Evolutionary conservation across 2,113 vertebrate genomes (phyloP).

Genomic region (Alligator mississippiensis): DNA sequence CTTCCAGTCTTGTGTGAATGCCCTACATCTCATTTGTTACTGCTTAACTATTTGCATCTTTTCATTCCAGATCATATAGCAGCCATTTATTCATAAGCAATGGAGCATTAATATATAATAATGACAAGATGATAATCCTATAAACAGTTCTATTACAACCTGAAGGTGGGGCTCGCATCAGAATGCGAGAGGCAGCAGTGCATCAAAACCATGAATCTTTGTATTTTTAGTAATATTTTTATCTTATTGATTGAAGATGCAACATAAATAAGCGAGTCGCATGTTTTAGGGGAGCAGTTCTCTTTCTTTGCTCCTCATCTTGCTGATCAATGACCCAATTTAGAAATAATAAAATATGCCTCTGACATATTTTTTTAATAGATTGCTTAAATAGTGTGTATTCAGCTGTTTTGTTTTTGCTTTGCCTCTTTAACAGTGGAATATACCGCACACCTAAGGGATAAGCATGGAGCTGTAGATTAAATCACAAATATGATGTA

Average conservation of each 20-base stretch:
- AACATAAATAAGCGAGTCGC: slow-evolving; percentile 44
- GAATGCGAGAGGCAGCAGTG: slow-evolving; percentile 30
- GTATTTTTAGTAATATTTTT: slow-evolving; percentile 62
- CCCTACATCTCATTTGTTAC: slow-evolving; percentile 26
- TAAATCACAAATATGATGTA: slow-evolving; percentile 47
- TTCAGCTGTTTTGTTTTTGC: slow-evolving; percentile 47
- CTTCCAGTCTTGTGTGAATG: slow-evolving; percentile 25
- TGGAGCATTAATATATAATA: slow-evolving; percentile 32
- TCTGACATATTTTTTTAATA: slow-evolving; percentile 66
- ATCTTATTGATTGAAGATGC: slow-evolving; percentile 60
- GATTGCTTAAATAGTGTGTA: slow-evolving; percentile 53
- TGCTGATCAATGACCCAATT: slow-evolving; percentile 60
- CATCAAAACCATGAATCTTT: slow-evolving; percentile 55
- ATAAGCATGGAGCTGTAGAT: slow-evolving; percentile 22
- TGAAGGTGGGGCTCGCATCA: slow-evolving; percentile 34
- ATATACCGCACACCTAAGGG: slow-evolving; percentile 44
- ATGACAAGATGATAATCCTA: slow-evolving; percentile 15
- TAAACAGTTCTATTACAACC: not conserved
- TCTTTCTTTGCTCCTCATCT: slow-evolving; percentile 62
- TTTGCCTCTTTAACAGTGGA: slow-evolving; percentile 39
- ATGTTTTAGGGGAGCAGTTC: slow-evolving; percentile 43
- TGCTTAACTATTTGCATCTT: slow-evolving; percentile 43
- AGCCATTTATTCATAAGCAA: slow-evolving; percentile 36
- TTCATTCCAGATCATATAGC: slow-evolving; percentile 49
- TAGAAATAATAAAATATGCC: slow-evolving; percentile 66